phyloP scores from a whole-genome alignment of 2,113 vertebrate species.

The Campylomormyrus tamandua region DNA sequence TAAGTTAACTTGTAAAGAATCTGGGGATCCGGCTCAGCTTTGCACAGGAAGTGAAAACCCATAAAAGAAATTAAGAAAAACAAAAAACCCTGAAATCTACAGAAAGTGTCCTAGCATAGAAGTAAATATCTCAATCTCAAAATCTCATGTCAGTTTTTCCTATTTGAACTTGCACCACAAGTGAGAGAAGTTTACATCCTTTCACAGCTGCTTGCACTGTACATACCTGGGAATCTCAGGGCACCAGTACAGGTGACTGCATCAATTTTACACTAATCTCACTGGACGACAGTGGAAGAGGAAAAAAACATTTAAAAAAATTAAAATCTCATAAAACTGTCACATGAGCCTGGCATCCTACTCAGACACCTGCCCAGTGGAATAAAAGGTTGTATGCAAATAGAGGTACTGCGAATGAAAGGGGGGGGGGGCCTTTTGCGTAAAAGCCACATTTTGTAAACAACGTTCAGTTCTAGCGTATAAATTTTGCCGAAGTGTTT shows the following conservation, averaged over 20 bases:
- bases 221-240: constrained; percentile 6
- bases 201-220: neutral
- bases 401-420: neutral
- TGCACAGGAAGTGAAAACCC: neutral
- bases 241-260: neutral
- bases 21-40: constrained; percentile 4
- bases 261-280: neutral
- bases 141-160: neutral
- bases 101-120: neutral
- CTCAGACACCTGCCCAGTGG: neutral
- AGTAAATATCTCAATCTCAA: neutral
- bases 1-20: neutral
- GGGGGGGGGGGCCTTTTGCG: neutral
- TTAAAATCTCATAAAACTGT: neutral
- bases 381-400: neutral
- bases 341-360: neutral
- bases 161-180: neutral
- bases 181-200: neutral
- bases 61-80: neutral
- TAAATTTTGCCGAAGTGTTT: constrained; percentile 5
- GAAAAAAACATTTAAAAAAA: neutral
- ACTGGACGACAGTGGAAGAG: neutral
- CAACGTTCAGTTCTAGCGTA: neutral
- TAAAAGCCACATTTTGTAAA: constrained; percentile 7
- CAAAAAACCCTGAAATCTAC: neutral